Percentiles rank a stretch among this genome's conserved stretches.
Conservation (phyloP, 2,888 invertebrate genomes). For the Lithosia quadra region DNA sequence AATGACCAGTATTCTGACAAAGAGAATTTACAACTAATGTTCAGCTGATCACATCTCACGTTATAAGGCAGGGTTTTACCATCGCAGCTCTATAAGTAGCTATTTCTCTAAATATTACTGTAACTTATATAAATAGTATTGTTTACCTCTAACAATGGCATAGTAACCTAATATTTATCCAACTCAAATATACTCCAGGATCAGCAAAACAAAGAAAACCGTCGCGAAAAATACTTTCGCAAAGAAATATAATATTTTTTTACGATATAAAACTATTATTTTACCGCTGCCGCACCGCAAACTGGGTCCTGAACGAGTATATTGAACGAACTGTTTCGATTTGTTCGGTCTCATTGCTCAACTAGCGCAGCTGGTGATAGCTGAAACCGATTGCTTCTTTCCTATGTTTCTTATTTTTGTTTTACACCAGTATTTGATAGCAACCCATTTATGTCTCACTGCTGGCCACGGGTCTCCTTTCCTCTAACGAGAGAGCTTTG, state of each 20-base stretch:
- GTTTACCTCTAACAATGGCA: neutral
- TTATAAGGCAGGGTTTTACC: neutral
- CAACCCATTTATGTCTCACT: no score
- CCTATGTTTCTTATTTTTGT: slow-evolving; percentile 26
- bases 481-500: no score
- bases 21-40: neutral
- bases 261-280: slow-evolving; percentile 18
- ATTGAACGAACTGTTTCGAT: slow-evolving; percentile 31
- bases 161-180: slow-evolving; percentile 4
- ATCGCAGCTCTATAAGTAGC: neutral
- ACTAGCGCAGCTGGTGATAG: slow-evolving; percentile 46
- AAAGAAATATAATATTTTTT: slow-evolving; percentile 19
- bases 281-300: slow-evolving; percentile 12
- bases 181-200: slow-evolving; percentile 8
- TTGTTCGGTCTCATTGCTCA: slow-evolving; percentile 31
- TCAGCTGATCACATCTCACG: neutral
- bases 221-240: slow-evolving; percentile 11
- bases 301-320: slow-evolving; percentile 19
- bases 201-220: slow-evolving; percentile 14
- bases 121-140: neutral
- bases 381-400: slow-evolving; percentile 52
- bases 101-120: neutral
- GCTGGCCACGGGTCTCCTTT: no score
- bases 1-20: neutral
- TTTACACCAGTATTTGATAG: no score